Conservation (phyloP, 2,113 vertebrate genomes). For the Cercocebus atys region DNA sequence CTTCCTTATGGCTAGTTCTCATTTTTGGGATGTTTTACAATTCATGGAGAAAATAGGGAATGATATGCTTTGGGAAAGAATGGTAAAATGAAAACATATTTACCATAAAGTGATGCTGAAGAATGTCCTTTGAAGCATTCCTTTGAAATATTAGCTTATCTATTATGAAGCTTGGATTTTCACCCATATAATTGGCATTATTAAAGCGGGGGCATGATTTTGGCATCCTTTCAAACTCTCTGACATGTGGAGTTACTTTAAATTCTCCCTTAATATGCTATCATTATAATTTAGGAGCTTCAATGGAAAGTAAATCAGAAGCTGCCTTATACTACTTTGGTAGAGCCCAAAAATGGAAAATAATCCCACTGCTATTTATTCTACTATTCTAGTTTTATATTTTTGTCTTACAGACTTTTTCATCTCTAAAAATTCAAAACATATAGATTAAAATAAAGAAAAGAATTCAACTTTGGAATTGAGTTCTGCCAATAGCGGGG, state of each 20-base stretch:
- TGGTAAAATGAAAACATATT: conserved; percentile 42
- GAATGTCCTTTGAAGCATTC: conserved; percentile 39
- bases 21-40: not conserved
- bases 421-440: conserved; percentile 1
- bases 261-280: conserved; percentile 16
- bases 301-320: conserved; percentile 36
- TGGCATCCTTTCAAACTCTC: not conserved
- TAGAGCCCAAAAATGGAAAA: conserved; percentile 2
- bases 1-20: not conserved
- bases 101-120: not conserved
- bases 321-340: not conserved
- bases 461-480: not conserved
- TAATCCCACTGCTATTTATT: not conserved
- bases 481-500: not conserved
- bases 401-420: not conserved
- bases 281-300: not conserved
- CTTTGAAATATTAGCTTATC: conserved; percentile 38
- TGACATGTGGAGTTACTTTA: conserved; percentile 33
- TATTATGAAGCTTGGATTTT: conserved; percentile 11
- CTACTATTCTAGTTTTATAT: not conserved
- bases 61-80: conserved; percentile 19
- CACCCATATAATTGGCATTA: not conserved
- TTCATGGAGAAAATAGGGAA: conserved; percentile 15
- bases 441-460: not conserved
- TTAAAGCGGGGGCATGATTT: not conserved